Evolutionary conservation across 1,140 invertebrate genomes (phyloP).

Genomic region (Euura lappo): DNA sequence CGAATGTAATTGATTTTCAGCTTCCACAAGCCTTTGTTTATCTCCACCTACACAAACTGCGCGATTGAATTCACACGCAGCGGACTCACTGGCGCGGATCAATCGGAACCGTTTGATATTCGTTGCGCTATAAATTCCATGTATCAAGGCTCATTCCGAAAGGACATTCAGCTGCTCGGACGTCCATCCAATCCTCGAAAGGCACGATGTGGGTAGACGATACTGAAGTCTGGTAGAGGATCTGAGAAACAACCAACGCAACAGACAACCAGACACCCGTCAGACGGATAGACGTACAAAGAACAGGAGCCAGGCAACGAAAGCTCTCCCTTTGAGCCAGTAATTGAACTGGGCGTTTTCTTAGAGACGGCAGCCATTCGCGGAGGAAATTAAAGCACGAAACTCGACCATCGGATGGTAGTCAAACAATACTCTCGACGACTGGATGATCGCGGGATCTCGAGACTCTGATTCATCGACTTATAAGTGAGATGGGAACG

Average conservation of each 20-base stretch:
- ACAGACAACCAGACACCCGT: neutral
- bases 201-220: neutral
- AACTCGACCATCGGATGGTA: too few species aligned
- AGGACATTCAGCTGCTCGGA: too few species aligned
- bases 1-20: constrained; percentile 7
- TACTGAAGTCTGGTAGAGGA: neutral
- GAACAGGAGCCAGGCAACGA: neutral
- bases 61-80: neutral
- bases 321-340: neutral
- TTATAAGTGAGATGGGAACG: too few species aligned
- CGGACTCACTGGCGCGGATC: too few species aligned
- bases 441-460: too few species aligned
- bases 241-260: neutral
- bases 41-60: neutral
- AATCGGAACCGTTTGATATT: too few species aligned
- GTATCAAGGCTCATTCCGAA: too few species aligned
- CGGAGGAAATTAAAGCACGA: too few species aligned
- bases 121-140: too few species aligned
- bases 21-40: neutral
- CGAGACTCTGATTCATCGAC: too few species aligned
- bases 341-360: neutral
- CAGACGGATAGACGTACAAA: neutral
- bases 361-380: neutral
- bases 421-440: too few species aligned
- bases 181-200: neutral